Evolutionary conservation across 2,797 vertebrate species (phyloP), one percentile per base, ranked within the genome.

Genomic region (Decapterus maruadsi): DNA sequence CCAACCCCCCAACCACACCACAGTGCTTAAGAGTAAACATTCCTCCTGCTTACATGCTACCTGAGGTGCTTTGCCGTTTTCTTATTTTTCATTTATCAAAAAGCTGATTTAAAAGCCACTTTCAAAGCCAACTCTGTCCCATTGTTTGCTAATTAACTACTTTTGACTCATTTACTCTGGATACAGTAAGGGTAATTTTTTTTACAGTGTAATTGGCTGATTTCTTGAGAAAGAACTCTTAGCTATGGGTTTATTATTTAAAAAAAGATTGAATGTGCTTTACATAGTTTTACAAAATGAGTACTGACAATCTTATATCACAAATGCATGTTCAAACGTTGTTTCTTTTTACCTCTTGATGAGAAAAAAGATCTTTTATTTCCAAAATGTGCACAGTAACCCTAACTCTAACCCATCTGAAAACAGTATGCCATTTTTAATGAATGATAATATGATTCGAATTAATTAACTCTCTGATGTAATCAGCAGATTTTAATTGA

Each of bases 11-110:
- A 51, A 6, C 58, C 69, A 46, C 72, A 26, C 72, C 54, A 31
- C 67, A 19, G 1, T 19, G 58, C 72, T 59, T 74, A 63, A 70
- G 46, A 65, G 65, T 59, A 77, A 70, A 72, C 42, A 84, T 68
- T 78, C 78, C 62, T 20, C 75, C 72, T 78, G 51, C 64, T 72
- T 64, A 60, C 72, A 38, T 72, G 80, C 84, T 83, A 76, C 68
- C 54, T 76, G 78, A 43, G 60, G 17, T 72, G 77, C 42, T 75
- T 68, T 20, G 55, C 61, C 67, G 46, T 42, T 69, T 61, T 64
- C 43, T 62, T 62, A 66, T 60, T 45, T 68, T 81, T 57, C 31
- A 77, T 8, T n/a, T 3, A 45, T 78, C 36, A 59, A 72, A 71
- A 63, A 46, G 20, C 0, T 4, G 40, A 38, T 75, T 40, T 36